phyloP scores from a whole-genome alignment of 2,113 vertebrate species.

The Pterophyllum scalare region DNA sequence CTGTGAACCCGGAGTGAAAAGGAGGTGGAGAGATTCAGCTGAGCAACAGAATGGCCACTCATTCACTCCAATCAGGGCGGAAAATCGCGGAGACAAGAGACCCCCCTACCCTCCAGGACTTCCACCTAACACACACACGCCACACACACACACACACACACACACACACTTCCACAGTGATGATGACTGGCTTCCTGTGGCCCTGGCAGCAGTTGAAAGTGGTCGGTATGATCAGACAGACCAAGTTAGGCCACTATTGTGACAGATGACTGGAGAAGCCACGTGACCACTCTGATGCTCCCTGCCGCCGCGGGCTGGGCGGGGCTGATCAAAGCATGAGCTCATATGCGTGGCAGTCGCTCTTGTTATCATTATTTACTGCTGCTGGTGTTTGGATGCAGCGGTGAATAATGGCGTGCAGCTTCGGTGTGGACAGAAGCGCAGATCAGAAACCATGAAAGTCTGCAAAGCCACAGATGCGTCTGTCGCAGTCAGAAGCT shows the following conservation, averaged over 20 bases:
- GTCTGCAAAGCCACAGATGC: neutral
- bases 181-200: constrained; percentile 58
- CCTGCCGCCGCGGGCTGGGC: constrained; percentile 16
- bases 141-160: constrained; percentile 27
- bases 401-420: constrained; percentile 3
- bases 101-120: constrained; percentile 45
- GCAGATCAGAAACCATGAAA: constrained; percentile 22
- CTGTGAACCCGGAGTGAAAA: constrained; percentile 38
- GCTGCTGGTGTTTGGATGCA: constrained; percentile 20
- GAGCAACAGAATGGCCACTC: constrained; percentile 72
- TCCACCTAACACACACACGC: constrained; percentile 12
- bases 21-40: constrained; percentile 56
- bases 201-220: constrained; percentile 72
- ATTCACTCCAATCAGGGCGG: constrained; percentile 85
- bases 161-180: constrained; percentile 31
- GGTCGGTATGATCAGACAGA: constrained; percentile 60
- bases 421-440: constrained; percentile 25
- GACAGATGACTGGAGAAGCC: constrained; percentile 65
- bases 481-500: constrained; percentile 3
- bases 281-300: constrained; percentile 61
- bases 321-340: constrained; percentile 53
- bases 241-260: constrained; percentile 66
- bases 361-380: constrained; percentile 52
- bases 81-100: constrained; percentile 84
- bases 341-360: constrained; percentile 55